Evolutionary conservation across 2,113 vertebrate species (phyloP), one percentile per base, ranked within the genome.

Genomic region (Vulpes vulpes): DNA sequence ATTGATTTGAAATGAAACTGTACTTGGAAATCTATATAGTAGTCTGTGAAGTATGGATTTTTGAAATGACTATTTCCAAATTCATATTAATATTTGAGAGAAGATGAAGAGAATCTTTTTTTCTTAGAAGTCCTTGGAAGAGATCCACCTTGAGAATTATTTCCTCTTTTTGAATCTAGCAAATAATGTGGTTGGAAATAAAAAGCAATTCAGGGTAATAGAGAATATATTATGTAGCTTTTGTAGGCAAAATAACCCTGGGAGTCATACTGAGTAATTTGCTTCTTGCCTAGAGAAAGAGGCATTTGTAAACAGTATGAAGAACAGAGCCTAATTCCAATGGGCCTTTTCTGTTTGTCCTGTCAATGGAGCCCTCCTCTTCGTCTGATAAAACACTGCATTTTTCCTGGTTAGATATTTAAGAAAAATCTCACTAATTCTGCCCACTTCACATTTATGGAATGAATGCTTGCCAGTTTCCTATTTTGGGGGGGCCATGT

Each of bases 1-100:
- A 96, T 71, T 92, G 88, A 96, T 97, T 86, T 93, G 60, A 94
- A 88, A 97, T 95, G 97, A 92, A 98, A 92, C 92, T 90, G 53
- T 49, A 80, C 84, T 95, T 87, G 87, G 88, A 97, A 96, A 96
- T 97, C 95, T 94, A 87, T 96, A 69, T 35, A 79, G 76, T 55
- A 62, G 65, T 74, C 95, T 96, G n/a, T 76, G 86, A 96, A 94
- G 32, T 88, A 94, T 81, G 71, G 81, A 96, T 97, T 95, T 96
- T 94, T 35, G 88, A 94, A 92, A 94, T 79, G 60, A 82, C 59
- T 84, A 2, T 89, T 94, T 97, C 97, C 55, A 97, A 96, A 91
- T 95, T 38, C 60, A 71, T 92, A 94, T 96, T 90, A 92, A 85
- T 62, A 95, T 97, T 96, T 85, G 76, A 96, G 8, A 27, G 11